A percentile compares a stretch with the other conserved stretches of the same genome.
phyloP scores from a whole-genome alignment of 2,888 invertebrate species.

The Urechis unicinctus region DNA sequence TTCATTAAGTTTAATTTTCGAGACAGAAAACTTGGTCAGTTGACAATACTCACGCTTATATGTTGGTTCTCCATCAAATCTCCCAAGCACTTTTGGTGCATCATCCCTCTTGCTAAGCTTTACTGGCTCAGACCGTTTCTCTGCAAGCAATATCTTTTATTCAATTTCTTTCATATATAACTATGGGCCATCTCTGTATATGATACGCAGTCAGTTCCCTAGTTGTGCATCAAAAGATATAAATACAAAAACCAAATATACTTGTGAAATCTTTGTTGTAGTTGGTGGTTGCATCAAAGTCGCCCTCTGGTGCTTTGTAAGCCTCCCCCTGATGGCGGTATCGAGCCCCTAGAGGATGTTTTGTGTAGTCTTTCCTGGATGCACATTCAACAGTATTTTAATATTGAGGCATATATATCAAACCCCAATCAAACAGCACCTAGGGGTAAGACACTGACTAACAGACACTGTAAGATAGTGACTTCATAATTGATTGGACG shows the following conservation, averaged over 20 bases:
- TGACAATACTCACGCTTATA: constrained; percentile 37
- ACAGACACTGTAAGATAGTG: no score
- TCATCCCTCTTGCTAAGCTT: constrained; percentile 34
- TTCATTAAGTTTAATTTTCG: no score
- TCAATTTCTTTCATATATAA: no score
- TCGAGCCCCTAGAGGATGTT: constrained; percentile 36
- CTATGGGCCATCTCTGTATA: no score
- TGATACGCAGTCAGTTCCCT: no score
- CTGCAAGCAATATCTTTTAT: constrained; percentile 11
- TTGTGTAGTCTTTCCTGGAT: constrained; percentile 40
- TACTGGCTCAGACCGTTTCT: constrained; percentile 25
- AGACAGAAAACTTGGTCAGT: no score
- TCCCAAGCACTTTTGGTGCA: constrained; percentile 28
- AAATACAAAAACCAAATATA: constrained; percentile 17
- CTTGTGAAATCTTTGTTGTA: constrained; percentile 46
- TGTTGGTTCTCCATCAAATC: constrained; percentile 49
- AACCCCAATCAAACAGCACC: no score
- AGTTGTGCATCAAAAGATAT: not conserved
- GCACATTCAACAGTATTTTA: not conserved
- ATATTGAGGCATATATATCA: not conserved
- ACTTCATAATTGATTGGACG: no score
- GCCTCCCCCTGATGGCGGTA: constrained; percentile 31
- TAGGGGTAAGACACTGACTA: no score
- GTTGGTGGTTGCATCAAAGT: constrained; percentile 40
- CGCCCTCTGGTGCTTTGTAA: constrained; percentile 39